phyloP scores from a whole-genome alignment of 2,797 vertebrate species.

The Halcyon chelicuti region DNA sequence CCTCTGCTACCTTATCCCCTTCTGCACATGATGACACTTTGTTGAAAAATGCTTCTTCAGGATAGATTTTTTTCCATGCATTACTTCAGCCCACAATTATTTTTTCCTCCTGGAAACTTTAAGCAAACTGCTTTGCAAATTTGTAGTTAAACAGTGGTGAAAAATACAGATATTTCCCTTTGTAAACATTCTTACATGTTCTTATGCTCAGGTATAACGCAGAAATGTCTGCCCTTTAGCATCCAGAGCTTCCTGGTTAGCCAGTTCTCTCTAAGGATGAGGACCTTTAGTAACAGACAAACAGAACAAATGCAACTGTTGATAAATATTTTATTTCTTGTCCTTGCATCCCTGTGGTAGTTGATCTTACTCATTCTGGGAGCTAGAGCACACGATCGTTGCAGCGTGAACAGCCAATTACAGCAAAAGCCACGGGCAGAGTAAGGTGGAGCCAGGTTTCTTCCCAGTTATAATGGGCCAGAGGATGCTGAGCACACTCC shows the following conservation, averaged over 20 bases:
- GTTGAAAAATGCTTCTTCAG: background rate
- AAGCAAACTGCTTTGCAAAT: background rate
- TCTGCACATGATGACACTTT: background rate
- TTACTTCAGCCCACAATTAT: background rate
- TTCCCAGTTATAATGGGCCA: background rate
- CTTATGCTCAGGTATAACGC: background rate
- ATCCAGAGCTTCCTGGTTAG: background rate
- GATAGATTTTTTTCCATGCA: background rate
- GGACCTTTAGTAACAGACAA: background rate
- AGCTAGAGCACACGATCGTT: accelerated
- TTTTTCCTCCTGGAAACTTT: background rate
- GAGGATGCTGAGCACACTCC: background rate
- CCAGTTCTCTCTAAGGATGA: background rate
- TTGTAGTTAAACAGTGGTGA: background rate
- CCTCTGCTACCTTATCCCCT: background rate
- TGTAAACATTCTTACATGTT: background rate
- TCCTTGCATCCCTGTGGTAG: background rate
- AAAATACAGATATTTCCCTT: background rate
- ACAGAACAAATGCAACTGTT: background rate
- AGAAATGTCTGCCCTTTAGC: background rate
- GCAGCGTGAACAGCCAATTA: background rate
- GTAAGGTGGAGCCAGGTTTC: background rate
- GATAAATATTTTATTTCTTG: background rate
- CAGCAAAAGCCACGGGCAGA: background rate
- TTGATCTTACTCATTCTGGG: background rate